Evolutionary conservation across 2,888 invertebrate species (phyloP), one percentile per base, ranked within the genome.

Genomic region (Phyllotreta striolata): DNA sequence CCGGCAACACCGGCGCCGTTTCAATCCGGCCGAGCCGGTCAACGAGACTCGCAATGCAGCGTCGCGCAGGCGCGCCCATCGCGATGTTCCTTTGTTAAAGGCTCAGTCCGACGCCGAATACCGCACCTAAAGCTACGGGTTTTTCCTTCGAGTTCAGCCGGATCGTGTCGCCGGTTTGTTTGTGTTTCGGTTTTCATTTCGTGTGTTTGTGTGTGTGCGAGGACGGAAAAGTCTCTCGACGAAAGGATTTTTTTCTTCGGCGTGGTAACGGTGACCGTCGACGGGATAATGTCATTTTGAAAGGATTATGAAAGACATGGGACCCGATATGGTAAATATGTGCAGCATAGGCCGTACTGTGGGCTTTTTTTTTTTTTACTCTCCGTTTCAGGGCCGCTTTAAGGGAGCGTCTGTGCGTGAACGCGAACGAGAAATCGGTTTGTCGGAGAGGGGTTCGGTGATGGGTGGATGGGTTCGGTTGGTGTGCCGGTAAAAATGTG

Each of bases 231-330:
- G 49, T 55, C 14, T n/a, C n/a, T n/a, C n/a, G 12, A 37, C 38
- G 44, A 52, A 46, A 59, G 43, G 40, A 49, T 41, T 40, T 51
- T 68, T 63, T 56, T 60, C 57, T n/a, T n/a, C n/a, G n/a, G n/a
- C 41, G 64, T 63, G 68, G 65, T 62, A n/a, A 62, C 41, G 38
- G 58, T 59, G 59, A 9, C 10, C 39, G 13, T 34, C 34, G 10
- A 37, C 40, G 40, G 62, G 47, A 70, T 74, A 75, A 74, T 73
- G 70, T 67, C 64, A 65, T 69, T 68, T 64, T 58, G 52, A 59
- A 58, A 59, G 79, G 88, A 89, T 52, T 86, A 90, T 89, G 88
- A 89, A 88, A 87, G 89, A 89, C 85, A 89, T 90, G 88, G 90
- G 89, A 85, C 89, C 89, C 84, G 90, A 90, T 84, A 90, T 91